Percentiles rank a stretch among this genome's conserved stretches.
Evolutionary conservation across 2,888 invertebrate species (phyloP).

Genomic region (Melanotus villosus): DNA sequence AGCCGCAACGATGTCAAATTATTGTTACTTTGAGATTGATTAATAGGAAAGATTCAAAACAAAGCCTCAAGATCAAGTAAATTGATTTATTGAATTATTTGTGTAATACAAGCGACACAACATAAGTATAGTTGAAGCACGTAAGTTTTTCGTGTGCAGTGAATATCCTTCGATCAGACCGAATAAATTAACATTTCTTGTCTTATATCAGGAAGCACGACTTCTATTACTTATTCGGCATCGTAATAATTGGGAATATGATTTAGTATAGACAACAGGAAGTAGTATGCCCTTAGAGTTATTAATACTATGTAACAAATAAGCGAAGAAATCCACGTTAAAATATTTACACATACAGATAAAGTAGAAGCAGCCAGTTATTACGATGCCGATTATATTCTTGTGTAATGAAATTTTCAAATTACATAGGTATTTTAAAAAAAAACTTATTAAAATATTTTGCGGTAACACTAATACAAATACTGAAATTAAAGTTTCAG

Average conservation of each 20-base stretch:
- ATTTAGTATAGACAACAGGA: too few relatives aligned
- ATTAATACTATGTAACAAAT: too few relatives aligned
- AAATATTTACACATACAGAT: too few relatives aligned
- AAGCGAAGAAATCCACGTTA: too few relatives aligned
- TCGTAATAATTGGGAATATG: constrained; percentile 1
- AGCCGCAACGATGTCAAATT: too few relatives aligned
- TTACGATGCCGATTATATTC: neutral
- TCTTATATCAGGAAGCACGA: constrained; percentile 24
- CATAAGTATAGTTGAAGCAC: constrained; percentile 65
- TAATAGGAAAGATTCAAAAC: too few relatives aligned
- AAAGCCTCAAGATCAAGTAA: too few relatives aligned
- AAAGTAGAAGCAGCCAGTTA: neutral
- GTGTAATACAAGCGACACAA: constrained; percentile 68
- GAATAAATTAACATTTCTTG: constrained; percentile 15
- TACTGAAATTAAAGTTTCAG: constrained; percentile 2
- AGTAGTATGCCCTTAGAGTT: too few relatives aligned
- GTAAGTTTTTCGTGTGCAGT: constrained; percentile 62
- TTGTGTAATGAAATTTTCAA: neutral
- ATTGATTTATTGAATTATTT: constrained; percentile 65
- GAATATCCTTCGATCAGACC: constrained; percentile 47
- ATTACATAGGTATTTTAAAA: neutral
- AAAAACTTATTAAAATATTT: constrained; percentile 8
- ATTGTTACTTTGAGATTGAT: too few relatives aligned
- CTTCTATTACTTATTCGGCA: neutral
- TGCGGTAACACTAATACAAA: constrained; percentile 15